phyloP scores from a whole-genome alignment of 2,113 vertebrate species.

The Myocastor coypus region DNA sequence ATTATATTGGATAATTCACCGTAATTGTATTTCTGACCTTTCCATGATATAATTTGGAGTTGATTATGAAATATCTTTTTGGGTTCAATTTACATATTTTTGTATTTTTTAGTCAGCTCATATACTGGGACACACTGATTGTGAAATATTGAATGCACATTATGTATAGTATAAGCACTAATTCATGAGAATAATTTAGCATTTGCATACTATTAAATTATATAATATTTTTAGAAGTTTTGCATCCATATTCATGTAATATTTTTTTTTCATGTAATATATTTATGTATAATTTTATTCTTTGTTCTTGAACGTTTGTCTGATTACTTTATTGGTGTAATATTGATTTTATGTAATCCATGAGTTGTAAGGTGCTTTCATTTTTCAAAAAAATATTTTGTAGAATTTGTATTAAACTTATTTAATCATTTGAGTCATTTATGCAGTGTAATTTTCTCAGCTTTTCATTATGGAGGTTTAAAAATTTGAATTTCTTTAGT shows the following conservation, averaged over 20 bases:
- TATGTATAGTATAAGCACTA: neutral
- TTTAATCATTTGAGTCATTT: neutral
- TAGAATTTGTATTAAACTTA: neutral
- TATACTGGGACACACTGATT: neutral
- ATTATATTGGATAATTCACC: neutral
- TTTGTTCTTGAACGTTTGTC: neutral
- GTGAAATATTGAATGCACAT: neutral
- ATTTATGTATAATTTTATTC: neutral
- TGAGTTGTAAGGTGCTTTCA: neutral
- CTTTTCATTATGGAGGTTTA: neutral
- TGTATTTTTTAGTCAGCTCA: neutral
- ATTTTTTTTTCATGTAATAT: neutral
- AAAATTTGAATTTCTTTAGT: constrained; percentile 9
- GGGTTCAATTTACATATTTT: neutral
- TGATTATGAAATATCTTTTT: neutral
- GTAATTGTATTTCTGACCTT: neutral
- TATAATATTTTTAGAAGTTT: neutral
- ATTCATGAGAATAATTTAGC: neutral
- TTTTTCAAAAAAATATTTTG: neutral
- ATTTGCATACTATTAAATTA: neutral
- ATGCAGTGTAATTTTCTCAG: neutral
- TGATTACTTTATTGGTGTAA: neutral
- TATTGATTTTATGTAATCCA: neutral
- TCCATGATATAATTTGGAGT: neutral
- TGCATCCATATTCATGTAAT: neutral